Conservation (phyloP, 2,113 vertebrate species). For the Thymallus thymallus region DNA sequence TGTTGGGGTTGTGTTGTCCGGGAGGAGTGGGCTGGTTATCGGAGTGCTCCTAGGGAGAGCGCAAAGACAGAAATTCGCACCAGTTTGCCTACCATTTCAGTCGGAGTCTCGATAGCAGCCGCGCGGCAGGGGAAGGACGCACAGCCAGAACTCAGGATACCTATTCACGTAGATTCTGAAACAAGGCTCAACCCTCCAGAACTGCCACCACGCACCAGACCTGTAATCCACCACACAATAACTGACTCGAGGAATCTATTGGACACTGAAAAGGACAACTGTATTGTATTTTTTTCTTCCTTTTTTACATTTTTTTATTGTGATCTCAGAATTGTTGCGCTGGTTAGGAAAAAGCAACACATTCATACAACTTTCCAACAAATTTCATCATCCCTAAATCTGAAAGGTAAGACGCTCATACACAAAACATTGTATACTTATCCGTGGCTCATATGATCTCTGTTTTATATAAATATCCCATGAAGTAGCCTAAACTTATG, state of each 20-base stretch:
- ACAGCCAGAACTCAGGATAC: slow-evolving; percentile 66
- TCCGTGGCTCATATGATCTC: neutral
- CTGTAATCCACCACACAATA: slow-evolving; percentile 51
- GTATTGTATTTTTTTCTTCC: slow-evolving; percentile 26
- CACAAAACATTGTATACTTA: neutral
- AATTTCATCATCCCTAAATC: slow-evolving; percentile 22
- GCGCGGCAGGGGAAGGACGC: slow-evolving; percentile 72
- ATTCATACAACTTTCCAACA: slow-evolving; percentile 28
- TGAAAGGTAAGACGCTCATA: slow-evolving; percentile 52
- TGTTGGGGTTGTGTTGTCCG: slow-evolving; percentile 30
- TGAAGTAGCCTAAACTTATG: neutral
- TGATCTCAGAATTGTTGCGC: slow-evolving; percentile 16
- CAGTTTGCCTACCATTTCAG: slow-evolving; percentile 69
- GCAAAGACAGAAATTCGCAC: slow-evolving; percentile 60
- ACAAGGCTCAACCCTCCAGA: slow-evolving; percentile 62
- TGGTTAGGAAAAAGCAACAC: slow-evolving; percentile 24
- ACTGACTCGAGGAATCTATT: slow-evolving; percentile 57
- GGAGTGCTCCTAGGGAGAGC: slow-evolving; percentile 55
- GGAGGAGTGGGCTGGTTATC: slow-evolving; percentile 70
- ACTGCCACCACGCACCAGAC: slow-evolving; percentile 59
- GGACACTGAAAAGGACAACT: slow-evolving; percentile 61
- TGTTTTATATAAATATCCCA: neutral
- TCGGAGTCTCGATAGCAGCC: slow-evolving; percentile 70
- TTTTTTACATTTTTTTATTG: slow-evolving; percentile 19
- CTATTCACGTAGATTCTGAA: slow-evolving; percentile 56